These are phyloP conservation scores for Conger conger DNA, from an alignment of 2,113 vertebrate genomes.

Conservation along the genomic window DNA sequence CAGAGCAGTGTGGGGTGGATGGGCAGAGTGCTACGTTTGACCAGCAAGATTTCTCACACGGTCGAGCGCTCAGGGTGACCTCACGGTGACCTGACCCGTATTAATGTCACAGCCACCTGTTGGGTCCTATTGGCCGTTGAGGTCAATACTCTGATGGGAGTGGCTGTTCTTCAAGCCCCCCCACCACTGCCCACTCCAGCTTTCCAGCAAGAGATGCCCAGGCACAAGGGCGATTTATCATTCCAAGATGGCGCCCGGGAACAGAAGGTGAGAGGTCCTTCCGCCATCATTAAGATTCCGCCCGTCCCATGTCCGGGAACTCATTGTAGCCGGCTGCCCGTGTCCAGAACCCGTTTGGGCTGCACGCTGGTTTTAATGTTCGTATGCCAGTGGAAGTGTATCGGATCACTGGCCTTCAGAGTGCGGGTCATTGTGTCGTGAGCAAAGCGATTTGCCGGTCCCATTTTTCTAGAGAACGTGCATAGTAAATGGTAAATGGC, in stretches of 20 bases:
- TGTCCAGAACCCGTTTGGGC: background rate
- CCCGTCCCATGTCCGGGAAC: background rate
- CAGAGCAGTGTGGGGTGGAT: no score
- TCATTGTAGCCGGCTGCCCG: background rate
- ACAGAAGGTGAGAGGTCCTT: background rate
- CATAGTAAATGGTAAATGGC: no score
- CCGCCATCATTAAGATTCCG: background rate
- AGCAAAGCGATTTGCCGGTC: no score
- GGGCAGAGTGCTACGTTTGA: no score
- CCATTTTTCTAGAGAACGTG: no score
- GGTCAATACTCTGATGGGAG: background rate
- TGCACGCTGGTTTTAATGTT: background rate
- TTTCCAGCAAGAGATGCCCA: background rate
- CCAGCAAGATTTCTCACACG: no score
- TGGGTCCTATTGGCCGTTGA: background rate
- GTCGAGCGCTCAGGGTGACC: no score
- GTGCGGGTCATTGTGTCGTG: background rate
- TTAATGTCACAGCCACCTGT: background rate
- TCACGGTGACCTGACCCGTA: background rate
- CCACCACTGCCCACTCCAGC: background rate
- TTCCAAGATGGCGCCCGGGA: background rate
- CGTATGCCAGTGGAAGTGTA: background rate
- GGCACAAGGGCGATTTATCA: background rate
- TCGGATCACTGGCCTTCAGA: background rate
- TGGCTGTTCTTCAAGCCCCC: no score